Evolutionary conservation across 2,113 vertebrate genomes (phyloP).

Genomic region (Urocynchramus pylzowi): DNA sequence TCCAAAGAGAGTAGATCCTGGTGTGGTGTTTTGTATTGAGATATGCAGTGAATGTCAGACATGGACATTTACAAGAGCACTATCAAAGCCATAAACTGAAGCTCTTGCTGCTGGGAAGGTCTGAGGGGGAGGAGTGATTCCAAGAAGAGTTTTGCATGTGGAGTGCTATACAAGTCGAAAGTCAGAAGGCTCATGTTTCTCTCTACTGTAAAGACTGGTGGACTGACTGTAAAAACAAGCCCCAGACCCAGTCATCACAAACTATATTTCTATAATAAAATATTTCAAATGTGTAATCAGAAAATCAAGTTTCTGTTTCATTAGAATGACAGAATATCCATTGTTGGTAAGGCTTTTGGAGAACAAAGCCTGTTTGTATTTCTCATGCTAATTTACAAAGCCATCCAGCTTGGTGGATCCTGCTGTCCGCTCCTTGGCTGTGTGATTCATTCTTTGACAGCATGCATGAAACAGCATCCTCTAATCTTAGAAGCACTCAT

Average conservation of each 20-base stretch:
- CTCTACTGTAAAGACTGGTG: background rate
- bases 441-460: background rate
- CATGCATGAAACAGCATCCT: background rate
- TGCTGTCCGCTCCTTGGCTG: background rate
- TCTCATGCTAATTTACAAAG: background rate
- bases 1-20: background rate
- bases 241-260: background rate
- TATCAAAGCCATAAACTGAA: background rate
- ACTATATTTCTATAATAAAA: background rate
- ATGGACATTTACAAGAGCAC: background rate
- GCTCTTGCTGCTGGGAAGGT: background rate
- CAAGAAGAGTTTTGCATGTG: background rate
- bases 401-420: background rate
- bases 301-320: background rate
- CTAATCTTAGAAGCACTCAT: background rate
- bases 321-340: background rate
- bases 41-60: background rate
- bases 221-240: background rate
- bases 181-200: background rate
- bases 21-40: background rate
- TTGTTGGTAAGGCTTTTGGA: background rate
- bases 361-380: slow-evolving; percentile 16
- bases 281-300: background rate
- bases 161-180: background rate
- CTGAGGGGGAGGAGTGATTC: background rate